Evolutionary conservation across 2,113 vertebrate genomes (phyloP).

Genomic region (Corydoras sp.): DNA sequence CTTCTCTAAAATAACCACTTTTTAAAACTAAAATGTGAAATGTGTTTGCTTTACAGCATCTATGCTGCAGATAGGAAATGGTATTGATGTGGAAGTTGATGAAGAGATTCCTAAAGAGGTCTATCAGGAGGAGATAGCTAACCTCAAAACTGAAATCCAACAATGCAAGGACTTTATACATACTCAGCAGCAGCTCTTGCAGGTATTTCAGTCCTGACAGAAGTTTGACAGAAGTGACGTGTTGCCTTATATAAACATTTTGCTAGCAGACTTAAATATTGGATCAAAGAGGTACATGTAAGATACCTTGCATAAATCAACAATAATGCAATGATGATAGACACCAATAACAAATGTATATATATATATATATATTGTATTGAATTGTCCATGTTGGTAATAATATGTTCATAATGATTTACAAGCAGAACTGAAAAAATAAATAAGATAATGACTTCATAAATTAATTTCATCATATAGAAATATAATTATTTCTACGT

Average conservation of each 20-base stretch:
- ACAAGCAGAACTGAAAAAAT: background rate
- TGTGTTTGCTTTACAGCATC: conserved; percentile 62
- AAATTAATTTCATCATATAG: too few species aligned
- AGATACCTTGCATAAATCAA: too few species aligned
- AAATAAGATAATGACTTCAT: too few species aligned
- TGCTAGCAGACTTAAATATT: too few species aligned
- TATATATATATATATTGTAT: too few species aligned
- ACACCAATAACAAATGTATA: too few species aligned
- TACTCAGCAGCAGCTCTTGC: conserved; percentile 85
- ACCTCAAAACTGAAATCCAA: conserved; percentile 82
- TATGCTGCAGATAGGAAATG: conserved; percentile 62
- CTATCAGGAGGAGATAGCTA: conserved; percentile 81
- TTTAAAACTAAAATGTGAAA: background rate
- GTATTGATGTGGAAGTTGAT: conserved; percentile 59
- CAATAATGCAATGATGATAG: too few species aligned
- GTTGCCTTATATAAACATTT: too few species aligned
- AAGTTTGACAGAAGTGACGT: background rate
- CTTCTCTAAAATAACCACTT: background rate
- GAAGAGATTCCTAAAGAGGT: conserved; percentile 67
- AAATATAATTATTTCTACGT: background rate
- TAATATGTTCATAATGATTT: too few species aligned
- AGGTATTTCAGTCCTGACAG: conserved; percentile 64
- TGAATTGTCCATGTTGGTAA: too few species aligned
- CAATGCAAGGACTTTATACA: conserved; percentile 92
- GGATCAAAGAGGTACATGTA: too few species aligned